Conservation (phyloP, 37 sponge, comb jelly and placozoan genomes). For the Beroe forskalii region DNA sequence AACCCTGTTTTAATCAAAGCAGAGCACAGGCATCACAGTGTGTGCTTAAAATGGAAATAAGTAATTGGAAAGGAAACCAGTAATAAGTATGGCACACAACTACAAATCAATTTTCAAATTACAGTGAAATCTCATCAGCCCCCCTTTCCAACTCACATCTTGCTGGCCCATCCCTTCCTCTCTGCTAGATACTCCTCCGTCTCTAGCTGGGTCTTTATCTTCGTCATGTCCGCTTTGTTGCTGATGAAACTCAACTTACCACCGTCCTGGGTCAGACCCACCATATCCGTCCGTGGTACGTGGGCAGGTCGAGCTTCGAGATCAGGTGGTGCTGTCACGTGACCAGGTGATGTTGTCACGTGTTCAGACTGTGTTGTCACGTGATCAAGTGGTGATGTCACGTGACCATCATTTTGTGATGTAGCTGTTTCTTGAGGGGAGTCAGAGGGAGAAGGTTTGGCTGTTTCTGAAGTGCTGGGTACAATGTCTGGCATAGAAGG, state of each 20-base stretch:
- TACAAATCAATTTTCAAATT: neutral
- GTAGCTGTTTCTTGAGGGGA: too few species aligned
- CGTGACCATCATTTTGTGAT: neutral
- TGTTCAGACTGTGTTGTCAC: too few species aligned
- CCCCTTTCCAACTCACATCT: neutral
- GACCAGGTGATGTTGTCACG: too few species aligned
- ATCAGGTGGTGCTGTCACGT: too few species aligned
- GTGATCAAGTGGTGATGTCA: neutral
- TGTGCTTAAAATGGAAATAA: neutral
- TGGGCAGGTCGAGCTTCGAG: too few species aligned
- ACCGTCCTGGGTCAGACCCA: too few species aligned
- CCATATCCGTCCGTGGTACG: too few species aligned
- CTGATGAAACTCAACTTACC: neutral
- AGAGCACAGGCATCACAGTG: neutral
- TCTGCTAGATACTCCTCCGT: neutral
- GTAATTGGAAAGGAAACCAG: neutral
- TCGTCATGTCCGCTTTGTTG: conserved; percentile 45
- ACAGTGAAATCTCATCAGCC: neutral
- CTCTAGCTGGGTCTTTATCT: conserved; percentile 6
- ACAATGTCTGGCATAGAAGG: too few species aligned
- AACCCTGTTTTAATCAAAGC: neutral
- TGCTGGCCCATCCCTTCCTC: neutral
- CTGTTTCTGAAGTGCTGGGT: too few species aligned
- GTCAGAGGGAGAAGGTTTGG: too few species aligned
- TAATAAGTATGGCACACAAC: neutral